Evolutionary conservation across 2,113 vertebrate genomes (phyloP).

Genomic region (Heptranchias perlo): DNA sequence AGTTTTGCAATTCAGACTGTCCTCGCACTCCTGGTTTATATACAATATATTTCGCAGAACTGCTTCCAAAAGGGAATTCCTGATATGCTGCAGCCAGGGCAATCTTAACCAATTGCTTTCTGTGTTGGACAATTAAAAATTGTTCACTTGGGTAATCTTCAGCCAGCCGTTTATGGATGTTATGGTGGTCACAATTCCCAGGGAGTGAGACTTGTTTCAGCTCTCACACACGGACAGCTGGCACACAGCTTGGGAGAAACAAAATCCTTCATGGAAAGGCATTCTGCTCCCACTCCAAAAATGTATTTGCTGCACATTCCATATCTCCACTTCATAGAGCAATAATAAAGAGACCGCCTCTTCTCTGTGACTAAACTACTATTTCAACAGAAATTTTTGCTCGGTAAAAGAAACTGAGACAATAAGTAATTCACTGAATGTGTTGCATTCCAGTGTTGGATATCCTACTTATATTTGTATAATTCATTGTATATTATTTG

Average conservation of each 20-base stretch:
- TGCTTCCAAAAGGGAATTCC: neutral
- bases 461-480: neutral
- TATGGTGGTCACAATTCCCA: neutral
- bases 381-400: neutral
- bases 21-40: neutral
- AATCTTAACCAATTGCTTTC: constrained; percentile 5
- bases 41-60: neutral
- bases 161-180: neutral
- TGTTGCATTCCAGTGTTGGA: neutral
- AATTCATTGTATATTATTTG: neutral
- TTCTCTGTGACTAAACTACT: neutral
- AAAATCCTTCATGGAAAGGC: neutral
- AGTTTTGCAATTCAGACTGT: neutral
- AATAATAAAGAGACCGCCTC: neutral
- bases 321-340: neutral
- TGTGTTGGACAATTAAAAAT: constrained; percentile 1
- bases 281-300: neutral
- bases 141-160: neutral
- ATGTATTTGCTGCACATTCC: neutral
- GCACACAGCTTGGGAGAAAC: neutral
- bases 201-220: neutral
- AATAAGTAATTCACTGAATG: neutral
- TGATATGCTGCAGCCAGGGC: neutral
- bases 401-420: neutral
- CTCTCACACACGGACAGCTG: neutral